Conservation (phyloP, 2,113 vertebrate species). For the Pseudonaja textilis region DNA sequence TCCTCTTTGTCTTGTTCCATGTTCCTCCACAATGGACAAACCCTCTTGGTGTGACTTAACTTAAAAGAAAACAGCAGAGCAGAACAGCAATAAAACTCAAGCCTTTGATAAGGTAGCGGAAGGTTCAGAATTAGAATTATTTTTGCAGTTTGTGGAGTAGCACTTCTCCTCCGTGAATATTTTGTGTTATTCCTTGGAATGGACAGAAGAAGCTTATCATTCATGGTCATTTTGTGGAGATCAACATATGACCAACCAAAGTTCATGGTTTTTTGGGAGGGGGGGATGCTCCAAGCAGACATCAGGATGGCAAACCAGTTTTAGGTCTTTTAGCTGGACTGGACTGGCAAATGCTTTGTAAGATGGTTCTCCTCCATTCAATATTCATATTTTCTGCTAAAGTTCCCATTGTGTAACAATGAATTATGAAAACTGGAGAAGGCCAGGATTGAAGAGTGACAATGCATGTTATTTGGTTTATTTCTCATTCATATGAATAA, state of each 20-base stretch:
- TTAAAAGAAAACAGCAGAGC: neutral
- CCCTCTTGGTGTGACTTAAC: neutral
- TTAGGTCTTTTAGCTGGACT: neutral
- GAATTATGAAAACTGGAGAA: slow-evolving; percentile 44
- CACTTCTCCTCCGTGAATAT: neutral
- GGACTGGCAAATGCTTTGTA: neutral
- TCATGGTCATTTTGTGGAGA: neutral
- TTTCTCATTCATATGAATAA: slow-evolving; percentile 38
- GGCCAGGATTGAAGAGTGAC: slow-evolving; percentile 18
- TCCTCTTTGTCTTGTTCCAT: neutral
- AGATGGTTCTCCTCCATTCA: neutral
- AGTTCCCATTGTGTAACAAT: neutral
- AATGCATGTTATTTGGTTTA: slow-evolving; percentile 30
- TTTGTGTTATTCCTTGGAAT: neutral
- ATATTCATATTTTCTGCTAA: neutral
- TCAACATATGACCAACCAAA: neutral
- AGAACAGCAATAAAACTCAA: neutral
- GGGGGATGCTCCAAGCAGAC: neutral
- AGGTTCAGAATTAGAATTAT: neutral
- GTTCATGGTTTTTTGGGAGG: neutral
- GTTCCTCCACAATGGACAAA: neutral
- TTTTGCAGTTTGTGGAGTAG: neutral
- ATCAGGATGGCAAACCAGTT: neutral
- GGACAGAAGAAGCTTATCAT: neutral
- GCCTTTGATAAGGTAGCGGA: neutral